Evolutionary conservation across 2,797 vertebrate genomes (phyloP).

Genomic region (Synanceia verrucosa): DNA sequence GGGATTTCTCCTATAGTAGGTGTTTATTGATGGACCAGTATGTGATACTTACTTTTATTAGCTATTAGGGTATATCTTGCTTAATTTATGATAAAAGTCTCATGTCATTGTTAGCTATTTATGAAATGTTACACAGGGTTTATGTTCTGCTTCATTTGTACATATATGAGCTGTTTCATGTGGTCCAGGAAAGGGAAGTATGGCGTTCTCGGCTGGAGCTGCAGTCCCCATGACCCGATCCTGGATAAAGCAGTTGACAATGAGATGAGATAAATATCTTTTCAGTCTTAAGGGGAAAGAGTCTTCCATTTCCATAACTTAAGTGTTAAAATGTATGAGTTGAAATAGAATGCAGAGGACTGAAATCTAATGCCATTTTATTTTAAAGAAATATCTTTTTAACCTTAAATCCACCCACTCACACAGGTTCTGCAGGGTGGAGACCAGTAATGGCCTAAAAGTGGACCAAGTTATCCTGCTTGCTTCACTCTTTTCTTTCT

Average conservation of each 20-base stretch:
- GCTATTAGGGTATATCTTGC: slow-evolving; percentile 42
- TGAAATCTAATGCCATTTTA: slow-evolving; percentile 3
- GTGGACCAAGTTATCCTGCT: slow-evolving; percentile 19
- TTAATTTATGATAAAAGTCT: slow-evolving; percentile 38
- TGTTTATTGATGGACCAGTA: slow-evolving; percentile 54
- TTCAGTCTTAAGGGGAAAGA: slow-evolving; percentile 36
- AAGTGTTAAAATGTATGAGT: slow-evolving; percentile 16
- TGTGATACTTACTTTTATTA: slow-evolving; percentile 53
- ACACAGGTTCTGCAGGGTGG: not conserved
- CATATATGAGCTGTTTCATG: too few relatives aligned
- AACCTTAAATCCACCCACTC: not conserved
- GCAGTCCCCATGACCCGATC: too few relatives aligned
- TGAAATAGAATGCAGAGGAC: slow-evolving; percentile 29
- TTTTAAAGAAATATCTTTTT: not conserved
- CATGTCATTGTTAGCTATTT: slow-evolving; percentile 26
- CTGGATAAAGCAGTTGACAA: too few relatives aligned
- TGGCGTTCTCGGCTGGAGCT: too few relatives aligned
- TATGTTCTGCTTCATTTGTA: slow-evolving; percentile 59
- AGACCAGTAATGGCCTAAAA: slow-evolving; percentile 1
- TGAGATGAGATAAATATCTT: slow-evolving; percentile 67
- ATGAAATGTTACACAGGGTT: slow-evolving; percentile 32
- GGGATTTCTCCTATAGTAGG: slow-evolving; percentile 57
- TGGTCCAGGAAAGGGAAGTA: too few relatives aligned
- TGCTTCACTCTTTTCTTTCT: slow-evolving; percentile 13
- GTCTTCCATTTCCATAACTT: slow-evolving; percentile 69